A percentile compares a stretch with the other conserved stretches of the same genome.
phyloP scores from a whole-genome alignment of 2,113 vertebrate genomes.

The Bos javanicus region DNA sequence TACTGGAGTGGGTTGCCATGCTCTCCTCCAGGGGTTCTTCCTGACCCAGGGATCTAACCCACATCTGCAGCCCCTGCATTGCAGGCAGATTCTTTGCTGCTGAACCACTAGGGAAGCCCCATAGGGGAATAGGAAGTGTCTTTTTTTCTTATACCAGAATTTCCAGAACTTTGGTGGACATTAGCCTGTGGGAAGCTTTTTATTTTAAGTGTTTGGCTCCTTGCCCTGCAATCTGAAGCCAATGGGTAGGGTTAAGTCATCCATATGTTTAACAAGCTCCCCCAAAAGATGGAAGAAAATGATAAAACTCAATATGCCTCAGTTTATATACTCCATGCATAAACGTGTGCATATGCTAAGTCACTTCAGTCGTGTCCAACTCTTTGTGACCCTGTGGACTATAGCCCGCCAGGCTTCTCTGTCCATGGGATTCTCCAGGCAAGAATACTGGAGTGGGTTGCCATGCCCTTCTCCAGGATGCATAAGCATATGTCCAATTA shows the following conservation, averaged over 20 bases:
- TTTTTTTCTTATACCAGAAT: neutral
- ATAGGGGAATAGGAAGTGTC: neutral
- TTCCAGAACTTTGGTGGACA: neutral
- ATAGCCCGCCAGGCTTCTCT: neutral
- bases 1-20: neutral
- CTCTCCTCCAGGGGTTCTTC: neutral
- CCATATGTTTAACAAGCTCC: neutral
- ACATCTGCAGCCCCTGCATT: neutral
- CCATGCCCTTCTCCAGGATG: neutral
- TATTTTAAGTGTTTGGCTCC: neutral
- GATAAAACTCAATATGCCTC: neutral
- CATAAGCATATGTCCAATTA: neutral
- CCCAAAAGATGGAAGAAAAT: neutral
- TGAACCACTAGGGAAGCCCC: neutral
- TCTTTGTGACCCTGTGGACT: neutral
- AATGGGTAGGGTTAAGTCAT: neutral
- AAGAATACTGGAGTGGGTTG: neutral
- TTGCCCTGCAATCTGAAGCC: neutral
- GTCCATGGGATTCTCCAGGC: neutral
- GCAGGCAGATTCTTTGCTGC: neutral
- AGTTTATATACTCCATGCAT: neutral
- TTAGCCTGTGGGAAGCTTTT: neutral
- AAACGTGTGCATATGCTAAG: neutral
- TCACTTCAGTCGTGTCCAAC: neutral
- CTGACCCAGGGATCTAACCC: neutral